phyloP scores from a whole-genome alignment of 35 echinoderm and acorn worm species.

The Anneissia japonica region DNA sequence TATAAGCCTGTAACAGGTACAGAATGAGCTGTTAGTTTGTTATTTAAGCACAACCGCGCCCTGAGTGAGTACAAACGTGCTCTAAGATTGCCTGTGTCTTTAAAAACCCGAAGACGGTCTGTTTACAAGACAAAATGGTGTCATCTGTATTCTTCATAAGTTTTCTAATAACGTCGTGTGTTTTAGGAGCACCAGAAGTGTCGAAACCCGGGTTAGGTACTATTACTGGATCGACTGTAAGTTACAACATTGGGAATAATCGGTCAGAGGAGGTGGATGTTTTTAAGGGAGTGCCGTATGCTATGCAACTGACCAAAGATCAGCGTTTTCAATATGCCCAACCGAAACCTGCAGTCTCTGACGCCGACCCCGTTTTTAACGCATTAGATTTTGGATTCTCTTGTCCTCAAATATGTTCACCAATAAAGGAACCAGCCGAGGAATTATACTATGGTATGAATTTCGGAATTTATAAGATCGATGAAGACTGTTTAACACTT shows the following conservation, averaged over 20 bases:
- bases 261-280: not conserved
- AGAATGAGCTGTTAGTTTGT: not conserved
- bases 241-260: not conserved
- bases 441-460: not conserved
- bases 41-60: not conserved
- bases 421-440: not conserved
- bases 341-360: not conserved
- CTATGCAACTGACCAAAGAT: constrained; percentile 5
- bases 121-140: not conserved
- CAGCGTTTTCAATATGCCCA: constrained; percentile 17
- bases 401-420: constrained; percentile 2
- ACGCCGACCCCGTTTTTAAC: not conserved
- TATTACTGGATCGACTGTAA: not conserved
- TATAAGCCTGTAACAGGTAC: not conserved
- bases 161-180: not conserved
- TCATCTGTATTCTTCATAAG: not conserved
- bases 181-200: not conserved
- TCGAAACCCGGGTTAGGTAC: not conserved
- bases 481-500: constrained; percentile 47
- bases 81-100: not conserved
- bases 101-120: not conserved
- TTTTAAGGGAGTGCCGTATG: constrained; percentile 39
- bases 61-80: not conserved
- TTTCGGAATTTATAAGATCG: not conserved
- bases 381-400: not conserved